Conservation (phyloP, 2,797 vertebrate species). For the Scolopax bukidnonensis region DNA sequence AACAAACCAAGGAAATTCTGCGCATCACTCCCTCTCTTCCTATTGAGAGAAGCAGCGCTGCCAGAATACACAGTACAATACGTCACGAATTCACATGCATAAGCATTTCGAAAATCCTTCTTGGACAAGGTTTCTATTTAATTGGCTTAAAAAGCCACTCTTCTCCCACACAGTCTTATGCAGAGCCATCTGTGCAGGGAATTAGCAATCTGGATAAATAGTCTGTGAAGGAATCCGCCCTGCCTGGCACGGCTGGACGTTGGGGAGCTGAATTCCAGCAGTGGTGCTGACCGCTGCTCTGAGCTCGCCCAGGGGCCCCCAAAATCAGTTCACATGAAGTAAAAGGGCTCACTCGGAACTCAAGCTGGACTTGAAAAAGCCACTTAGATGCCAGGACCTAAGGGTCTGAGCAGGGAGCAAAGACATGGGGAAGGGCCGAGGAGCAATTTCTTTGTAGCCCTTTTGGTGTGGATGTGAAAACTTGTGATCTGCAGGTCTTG, state of each 20-base stretch:
- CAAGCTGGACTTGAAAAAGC: neutral
- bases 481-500: accelerated
- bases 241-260: constrained; percentile 32
- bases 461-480: neutral
- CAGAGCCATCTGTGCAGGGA: constrained; percentile 74
- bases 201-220: constrained; percentile 72
- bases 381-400: neutral
- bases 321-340: neutral
- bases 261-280: constrained; percentile 50
- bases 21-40: constrained; percentile 14
- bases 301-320: neutral
- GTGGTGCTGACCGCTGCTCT: constrained; percentile 30
- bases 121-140: constrained; percentile 75
- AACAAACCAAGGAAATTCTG: constrained; percentile 2
- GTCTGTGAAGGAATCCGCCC: constrained; percentile 65
- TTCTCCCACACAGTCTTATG: constrained; percentile 70
- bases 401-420: neutral
- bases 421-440: accelerated
- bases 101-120: constrained; percentile 68
- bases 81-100: constrained; percentile 69
- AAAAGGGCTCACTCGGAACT: neutral
- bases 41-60: neutral
- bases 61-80: constrained; percentile 44
- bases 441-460: neutral
- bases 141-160: constrained; percentile 78